Conservation (phyloP, 2,888 invertebrate species). For the Odontomyia ornata region DNA sequence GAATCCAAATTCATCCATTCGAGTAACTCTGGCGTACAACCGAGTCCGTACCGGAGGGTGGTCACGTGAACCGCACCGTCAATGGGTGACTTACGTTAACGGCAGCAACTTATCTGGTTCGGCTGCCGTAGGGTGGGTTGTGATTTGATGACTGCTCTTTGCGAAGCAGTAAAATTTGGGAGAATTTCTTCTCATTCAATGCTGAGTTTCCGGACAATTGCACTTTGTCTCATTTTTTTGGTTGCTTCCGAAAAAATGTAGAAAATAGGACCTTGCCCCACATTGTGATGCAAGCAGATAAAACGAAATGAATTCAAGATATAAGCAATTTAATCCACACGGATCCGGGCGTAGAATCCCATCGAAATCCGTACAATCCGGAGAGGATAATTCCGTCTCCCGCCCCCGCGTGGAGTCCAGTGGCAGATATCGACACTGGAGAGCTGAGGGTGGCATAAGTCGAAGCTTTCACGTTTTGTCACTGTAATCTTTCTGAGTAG, state of each 20-base stretch:
- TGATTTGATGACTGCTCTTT: neutral
- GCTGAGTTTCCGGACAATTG: neutral
- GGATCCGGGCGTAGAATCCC: neutral
- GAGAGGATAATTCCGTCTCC: neutral
- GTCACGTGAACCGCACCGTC: neutral
- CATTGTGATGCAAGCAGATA: neutral
- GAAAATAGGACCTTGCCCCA: neutral
- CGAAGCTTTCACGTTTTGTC: constrained; percentile 49
- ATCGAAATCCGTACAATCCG: neutral
- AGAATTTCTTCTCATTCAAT: neutral
- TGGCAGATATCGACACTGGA: neutral
- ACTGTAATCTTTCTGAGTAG: constrained; percentile 20
- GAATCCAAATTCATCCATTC: constrained; percentile 41
- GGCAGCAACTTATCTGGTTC: neutral
- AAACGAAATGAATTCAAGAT: too few relatives aligned
- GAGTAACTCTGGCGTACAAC: constrained; percentile 41
- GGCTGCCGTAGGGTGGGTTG: constrained; percentile 14
- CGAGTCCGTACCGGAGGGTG: neutral
- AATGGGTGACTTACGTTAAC: constrained; percentile 20
- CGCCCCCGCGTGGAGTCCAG: neutral
- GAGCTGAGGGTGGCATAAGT: neutral
- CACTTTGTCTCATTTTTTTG: neutral
- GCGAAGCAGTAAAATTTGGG: neutral
- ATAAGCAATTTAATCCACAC: neutral
- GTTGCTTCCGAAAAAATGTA: neutral